Conservation (phyloP, 2,797 vertebrate species). For the Platalea minor region DNA sequence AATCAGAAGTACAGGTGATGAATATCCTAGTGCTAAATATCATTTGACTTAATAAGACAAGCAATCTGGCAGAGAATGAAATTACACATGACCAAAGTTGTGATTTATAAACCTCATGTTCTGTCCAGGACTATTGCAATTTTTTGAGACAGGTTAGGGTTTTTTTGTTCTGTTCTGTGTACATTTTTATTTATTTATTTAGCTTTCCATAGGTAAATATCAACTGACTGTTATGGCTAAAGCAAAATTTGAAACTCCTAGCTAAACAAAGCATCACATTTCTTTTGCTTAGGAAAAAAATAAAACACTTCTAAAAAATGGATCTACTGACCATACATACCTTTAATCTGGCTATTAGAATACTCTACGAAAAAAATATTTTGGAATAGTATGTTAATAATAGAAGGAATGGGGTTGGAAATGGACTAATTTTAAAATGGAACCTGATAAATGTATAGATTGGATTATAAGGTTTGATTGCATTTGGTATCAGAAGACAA, state of each 20-base stretch:
- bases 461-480: not conserved
- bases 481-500: not conserved
- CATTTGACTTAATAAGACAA: not conserved
- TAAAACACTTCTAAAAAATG: no score
- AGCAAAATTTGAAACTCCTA: not conserved
- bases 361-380: not conserved
- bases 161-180: not conserved
- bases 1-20: not conserved
- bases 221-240: not conserved
- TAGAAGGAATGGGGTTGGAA: not conserved
- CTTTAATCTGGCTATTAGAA: not conserved
- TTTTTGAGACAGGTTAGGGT: not conserved
- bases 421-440: not conserved
- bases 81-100: not conserved
- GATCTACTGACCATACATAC: not conserved
- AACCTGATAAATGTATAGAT: not conserved
- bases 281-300: not conserved
- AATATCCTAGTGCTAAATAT: not conserved
- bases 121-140: fast-evolving
- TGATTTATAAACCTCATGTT: not conserved
- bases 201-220: not conserved
- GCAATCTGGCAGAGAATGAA: not conserved
- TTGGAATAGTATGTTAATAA: not conserved
- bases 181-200: not conserved
- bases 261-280: not conserved